phyloP scores from a whole-genome alignment of 2,888 invertebrate species.

The Pollenia griseotomentosa region DNA sequence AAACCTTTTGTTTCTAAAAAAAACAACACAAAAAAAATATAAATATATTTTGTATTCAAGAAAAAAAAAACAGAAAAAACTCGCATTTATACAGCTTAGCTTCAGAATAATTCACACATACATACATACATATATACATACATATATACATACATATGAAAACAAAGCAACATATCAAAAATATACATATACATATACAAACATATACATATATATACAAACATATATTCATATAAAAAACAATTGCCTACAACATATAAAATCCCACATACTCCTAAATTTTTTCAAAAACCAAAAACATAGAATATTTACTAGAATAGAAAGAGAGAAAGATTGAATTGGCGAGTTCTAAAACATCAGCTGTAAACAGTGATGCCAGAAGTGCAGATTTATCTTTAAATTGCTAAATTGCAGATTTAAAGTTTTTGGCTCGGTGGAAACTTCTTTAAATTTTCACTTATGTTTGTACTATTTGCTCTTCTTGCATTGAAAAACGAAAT shows the following conservation, averaged over 20 bases:
- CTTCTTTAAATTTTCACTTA: too few relatives aligned
- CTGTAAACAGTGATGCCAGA: too few relatives aligned
- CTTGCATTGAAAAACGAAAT: too few relatives aligned
- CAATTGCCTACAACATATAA: background rate
- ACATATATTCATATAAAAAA: background rate
- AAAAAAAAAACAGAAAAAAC: conserved; percentile 45
- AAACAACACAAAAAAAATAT: background rate
- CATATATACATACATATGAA: conserved; percentile 27
- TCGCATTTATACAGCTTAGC: conserved; percentile 70
- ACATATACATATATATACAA: conserved; percentile 24
- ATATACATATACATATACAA: background rate
- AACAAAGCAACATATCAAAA: conserved; percentile 20
- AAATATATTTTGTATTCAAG: conserved; percentile 49
- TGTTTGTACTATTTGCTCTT: too few relatives aligned
- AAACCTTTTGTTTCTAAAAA: conserved; percentile 54
- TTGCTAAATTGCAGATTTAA: too few relatives aligned
- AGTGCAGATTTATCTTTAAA: too few relatives aligned
- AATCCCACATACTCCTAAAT: conserved; percentile 4
- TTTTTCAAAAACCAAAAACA: background rate
- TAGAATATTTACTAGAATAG: too few relatives aligned
- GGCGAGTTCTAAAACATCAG: too few relatives aligned
- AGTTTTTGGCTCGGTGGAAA: too few relatives aligned
- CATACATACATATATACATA: conserved; percentile 1
- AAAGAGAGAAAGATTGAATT: too few relatives aligned
- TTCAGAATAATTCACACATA: conserved; percentile 52